phyloP scores from a whole-genome alignment of 2,113 vertebrate genomes.

The Callipepla californica region DNA sequence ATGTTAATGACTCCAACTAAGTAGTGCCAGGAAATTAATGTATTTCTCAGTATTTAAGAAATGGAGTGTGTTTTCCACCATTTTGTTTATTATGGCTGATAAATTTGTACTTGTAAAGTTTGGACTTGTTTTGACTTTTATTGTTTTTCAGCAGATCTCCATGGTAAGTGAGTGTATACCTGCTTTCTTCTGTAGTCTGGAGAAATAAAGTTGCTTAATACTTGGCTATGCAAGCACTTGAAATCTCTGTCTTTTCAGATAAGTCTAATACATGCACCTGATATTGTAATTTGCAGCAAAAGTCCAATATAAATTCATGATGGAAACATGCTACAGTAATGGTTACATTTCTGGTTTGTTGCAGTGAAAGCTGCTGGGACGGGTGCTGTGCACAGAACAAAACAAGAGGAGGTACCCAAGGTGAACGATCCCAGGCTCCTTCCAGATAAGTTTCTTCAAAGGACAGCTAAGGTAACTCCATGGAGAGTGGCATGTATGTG shows the following conservation, averaged over 20 bases:
- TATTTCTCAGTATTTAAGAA: conserved; percentile 52
- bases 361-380: conserved; percentile 42
- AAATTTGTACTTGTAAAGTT: conserved; percentile 38
- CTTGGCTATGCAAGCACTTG: conserved; percentile 11
- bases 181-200: conserved; percentile 8
- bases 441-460: conserved; percentile 84
- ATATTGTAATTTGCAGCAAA: background rate
- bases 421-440: conserved; percentile 57
- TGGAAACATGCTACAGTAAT: background rate
- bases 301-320: background rate
- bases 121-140: conserved; percentile 60
- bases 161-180: conserved; percentile 29
- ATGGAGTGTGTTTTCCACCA: conserved; percentile 54
- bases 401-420: conserved; percentile 55
- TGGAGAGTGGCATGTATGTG: accelerated
- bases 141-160: conserved; percentile 61
- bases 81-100: conserved; percentile 64
- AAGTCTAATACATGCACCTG: background rate
- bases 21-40: conserved; percentile 62
- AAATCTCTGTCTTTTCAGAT: conserved; percentile 1
- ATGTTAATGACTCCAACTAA: conserved; percentile 17
- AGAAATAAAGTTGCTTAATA: conserved; percentile 5
- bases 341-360: background rate
- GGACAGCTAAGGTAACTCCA: conserved; percentile 88
- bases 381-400: background rate